Evolutionary conservation across 2,113 vertebrate species (phyloP), one percentile per base, ranked within the genome.

Genomic region (Notiomystis cincta): DNA sequence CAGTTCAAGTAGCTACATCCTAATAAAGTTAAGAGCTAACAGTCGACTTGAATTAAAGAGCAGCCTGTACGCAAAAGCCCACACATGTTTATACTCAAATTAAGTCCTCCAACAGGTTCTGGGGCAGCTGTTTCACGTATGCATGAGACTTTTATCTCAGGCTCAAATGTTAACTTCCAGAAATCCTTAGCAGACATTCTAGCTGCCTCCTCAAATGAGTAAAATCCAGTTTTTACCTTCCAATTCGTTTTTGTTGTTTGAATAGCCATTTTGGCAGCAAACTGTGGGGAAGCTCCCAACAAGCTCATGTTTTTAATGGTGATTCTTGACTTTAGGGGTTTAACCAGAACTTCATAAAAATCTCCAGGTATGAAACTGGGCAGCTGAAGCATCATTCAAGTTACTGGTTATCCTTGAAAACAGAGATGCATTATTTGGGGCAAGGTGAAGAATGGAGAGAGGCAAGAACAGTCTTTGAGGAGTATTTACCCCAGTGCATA

Each of bases 81-180:
- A 95, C 20, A 79, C 35, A 73, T 76, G 93, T 64, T 91, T 87
- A 64, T 78, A 75, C 95, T 95, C 87, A 95, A 94, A 90, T 89
- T 50, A 83, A 92, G 78, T 82, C 89, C 84, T 94, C 84, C 80
- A 89, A 89, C 93, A 96, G 89, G 94, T 97, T 94, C 91, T 94
- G 89, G 48, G 31, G 76, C 89, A 92, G 95, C 94, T 95, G 94
- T 44, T 89, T 75, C 93, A 91, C 1, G 23, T 89, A 83, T 45
- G 44, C 77, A 58, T 7, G 16, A 92, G 77, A 75, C 95, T 82
- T 81, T 89, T 56, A 91, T 78, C 94, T 70, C 73, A 56, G 69
- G 69, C 70, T 92, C 89, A 89, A 84, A 67, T 72, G 76, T 57
- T 91, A 87, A 56, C 89, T 60, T 53, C 40, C 65, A 89, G 61